Evolutionary conservation across 2,797 vertebrate species (phyloP), one percentile per base, ranked within the genome.

Genomic region (Myotis daubentonii): DNA sequence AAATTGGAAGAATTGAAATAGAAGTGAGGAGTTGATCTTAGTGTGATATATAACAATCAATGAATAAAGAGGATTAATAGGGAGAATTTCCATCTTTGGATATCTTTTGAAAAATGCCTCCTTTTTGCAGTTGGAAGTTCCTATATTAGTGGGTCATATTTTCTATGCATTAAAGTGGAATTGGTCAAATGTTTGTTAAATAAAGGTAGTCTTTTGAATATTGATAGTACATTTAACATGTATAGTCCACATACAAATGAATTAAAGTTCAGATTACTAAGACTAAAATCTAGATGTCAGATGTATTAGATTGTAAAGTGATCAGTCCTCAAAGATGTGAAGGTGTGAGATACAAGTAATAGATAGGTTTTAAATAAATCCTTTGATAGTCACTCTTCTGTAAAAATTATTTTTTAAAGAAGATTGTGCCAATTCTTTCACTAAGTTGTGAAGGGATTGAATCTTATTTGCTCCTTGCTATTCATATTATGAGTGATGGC

Each of bases 51-150:
- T 66, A 89, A 57, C 15, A 80, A 17, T 65, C 66, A 74, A 30
- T 82, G 36, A 94, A 72, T 55, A 76, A 71, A 19, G 84, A 91
- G 25, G 22, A 13, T 95, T 87, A 74, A 82, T 87, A 95, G 51
- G 41, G n/a, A 81, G 41, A 89, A 80, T 91, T 91, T 89, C n/a
- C 23, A 44, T 84, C 17, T 93, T 49, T 87, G 36, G n/a, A 23
- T 95, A 19, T 82, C 51, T 96, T 93, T 93, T 93, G 9, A 94
- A 94, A 65, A 91, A 55, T 89, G 15, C 11, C 51, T 89, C 28
- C 41, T 66, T 91, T 96, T 96, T 87, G 11, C n/a, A 90, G 38
- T 81, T 53, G 17, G 25, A 41, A 78, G 25, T 94, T 79, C 30
- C 8, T 70, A 12, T 78, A 75, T 60, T 68, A 81, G 30, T 84